These are phyloP conservation scores for Tragulus kanchil DNA, from an alignment of 2,113 vertebrate species.

Conservation along the genomic window DNA sequence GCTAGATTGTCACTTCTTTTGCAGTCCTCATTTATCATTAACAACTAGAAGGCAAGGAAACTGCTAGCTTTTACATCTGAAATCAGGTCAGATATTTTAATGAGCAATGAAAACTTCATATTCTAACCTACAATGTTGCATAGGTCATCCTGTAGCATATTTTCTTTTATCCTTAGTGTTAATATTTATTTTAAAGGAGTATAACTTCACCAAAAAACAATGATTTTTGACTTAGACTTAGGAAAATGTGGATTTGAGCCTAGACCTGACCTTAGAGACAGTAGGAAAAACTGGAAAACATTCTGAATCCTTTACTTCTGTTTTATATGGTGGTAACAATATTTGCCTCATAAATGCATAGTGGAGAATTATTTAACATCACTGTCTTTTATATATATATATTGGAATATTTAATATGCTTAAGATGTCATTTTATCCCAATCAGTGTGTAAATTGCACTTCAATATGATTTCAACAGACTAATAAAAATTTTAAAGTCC, in stretches of 20 bases:
- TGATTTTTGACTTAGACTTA: background rate
- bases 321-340: background rate
- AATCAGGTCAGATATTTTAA: constrained; percentile 17
- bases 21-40: constrained; percentile 57
- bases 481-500: background rate
- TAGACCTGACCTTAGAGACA: background rate
- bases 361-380: too few relatives aligned
- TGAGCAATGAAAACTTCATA: background rate
- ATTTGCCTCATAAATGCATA: background rate
- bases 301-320: background rate
- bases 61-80: constrained; percentile 10
- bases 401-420: too few relatives aligned
- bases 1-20: background rate
- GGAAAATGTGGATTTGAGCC: background rate
- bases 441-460: too few relatives aligned
- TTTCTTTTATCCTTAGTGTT: constrained; percentile 43
- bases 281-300: background rate
- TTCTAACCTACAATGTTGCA: constrained; percentile 3
- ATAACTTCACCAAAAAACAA: constrained; percentile 34
- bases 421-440: too few relatives aligned
- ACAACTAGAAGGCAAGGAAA: constrained; percentile 24
- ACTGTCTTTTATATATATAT: too few relatives aligned
- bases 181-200: background rate
- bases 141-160: background rate
- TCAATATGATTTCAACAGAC: too few relatives aligned